A percentile compares a stretch with the other conserved stretches of the same genome.
phyloP scores from a whole-genome alignment of 2,113 vertebrate species.

The Nymphicus hollandicus region DNA sequence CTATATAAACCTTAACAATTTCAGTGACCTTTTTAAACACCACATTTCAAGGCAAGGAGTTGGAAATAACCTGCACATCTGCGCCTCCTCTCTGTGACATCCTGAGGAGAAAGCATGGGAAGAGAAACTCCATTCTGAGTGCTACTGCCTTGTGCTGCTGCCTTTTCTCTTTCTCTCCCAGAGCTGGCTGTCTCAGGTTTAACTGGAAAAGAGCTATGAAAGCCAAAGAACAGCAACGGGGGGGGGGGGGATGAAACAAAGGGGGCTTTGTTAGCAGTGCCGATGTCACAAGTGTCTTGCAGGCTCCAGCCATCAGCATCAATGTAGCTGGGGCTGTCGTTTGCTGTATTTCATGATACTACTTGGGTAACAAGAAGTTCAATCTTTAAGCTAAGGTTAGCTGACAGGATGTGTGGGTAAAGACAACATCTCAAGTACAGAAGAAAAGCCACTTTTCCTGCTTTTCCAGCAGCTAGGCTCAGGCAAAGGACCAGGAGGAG shows the following conservation, averaged over 20 bases:
- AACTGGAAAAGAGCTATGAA: neutral
- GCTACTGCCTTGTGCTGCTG: neutral
- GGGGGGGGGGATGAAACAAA: neutral
- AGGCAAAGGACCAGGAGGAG: neutral
- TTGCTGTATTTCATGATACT: neutral
- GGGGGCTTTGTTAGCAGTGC: rapidly evolving
- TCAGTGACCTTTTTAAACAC: neutral
- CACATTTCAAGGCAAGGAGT: neutral
- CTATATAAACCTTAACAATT: neutral
- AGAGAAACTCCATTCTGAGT: neutral
- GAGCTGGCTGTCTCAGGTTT: rapidly evolving
- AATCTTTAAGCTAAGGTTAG: neutral
- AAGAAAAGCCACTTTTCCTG: neutral
- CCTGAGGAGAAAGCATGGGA: neutral
- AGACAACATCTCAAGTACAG: neutral
- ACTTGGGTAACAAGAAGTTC: neutral
- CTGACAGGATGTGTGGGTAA: too few species aligned
- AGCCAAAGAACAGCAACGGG: rapidly evolving
- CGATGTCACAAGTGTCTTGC: too few species aligned
- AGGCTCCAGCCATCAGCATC: neutral
- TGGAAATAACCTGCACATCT: rapidly evolving
- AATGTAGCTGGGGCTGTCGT: neutral
- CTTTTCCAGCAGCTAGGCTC: neutral
- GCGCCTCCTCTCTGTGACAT: neutral
- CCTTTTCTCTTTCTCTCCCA: neutral